These are phyloP conservation scores for Autographa gamma DNA, from an alignment of 2,888 invertebrate genomes.

Conservation along the genomic window DNA sequence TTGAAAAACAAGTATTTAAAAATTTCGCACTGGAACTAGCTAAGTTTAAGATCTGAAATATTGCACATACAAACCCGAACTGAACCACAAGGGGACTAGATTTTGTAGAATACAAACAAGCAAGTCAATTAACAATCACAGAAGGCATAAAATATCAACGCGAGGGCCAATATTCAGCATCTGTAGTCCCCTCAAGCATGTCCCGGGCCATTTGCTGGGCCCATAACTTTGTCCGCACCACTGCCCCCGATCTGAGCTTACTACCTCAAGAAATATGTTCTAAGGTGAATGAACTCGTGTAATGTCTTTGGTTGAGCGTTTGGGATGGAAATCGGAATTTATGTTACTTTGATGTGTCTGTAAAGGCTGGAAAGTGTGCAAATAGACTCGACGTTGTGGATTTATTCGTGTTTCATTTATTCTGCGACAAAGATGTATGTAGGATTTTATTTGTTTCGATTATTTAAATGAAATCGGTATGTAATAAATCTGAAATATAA, in stretches of 20 bases:
- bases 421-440: neutral
- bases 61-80: too few species aligned
- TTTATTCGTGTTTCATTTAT: neutral
- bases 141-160: conserved; percentile 45
- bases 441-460: neutral
- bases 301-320: conserved; percentile 54
- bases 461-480: neutral
- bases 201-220: conserved; percentile 59
- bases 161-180: conserved; percentile 50
- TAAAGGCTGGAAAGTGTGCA: conserved; percentile 22
- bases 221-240: conserved; percentile 61
- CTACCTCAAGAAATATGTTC: conserved; percentile 56
- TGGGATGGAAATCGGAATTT: conserved; percentile 43
- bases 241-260: conserved; percentile 52
- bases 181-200: conserved; percentile 55
- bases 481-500: neutral
- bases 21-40: too few species aligned
- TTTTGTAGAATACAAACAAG: neutral
- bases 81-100: too few species aligned
- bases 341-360: conserved; percentile 37
- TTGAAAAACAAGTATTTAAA: too few species aligned
- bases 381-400: conserved; percentile 32
- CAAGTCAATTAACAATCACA: conserved; percentile 27
- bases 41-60: too few species aligned
- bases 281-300: conserved; percentile 62